phyloP scores from a whole-genome alignment of 2,888 invertebrate species.

The Diaprepes abbreviatus region DNA sequence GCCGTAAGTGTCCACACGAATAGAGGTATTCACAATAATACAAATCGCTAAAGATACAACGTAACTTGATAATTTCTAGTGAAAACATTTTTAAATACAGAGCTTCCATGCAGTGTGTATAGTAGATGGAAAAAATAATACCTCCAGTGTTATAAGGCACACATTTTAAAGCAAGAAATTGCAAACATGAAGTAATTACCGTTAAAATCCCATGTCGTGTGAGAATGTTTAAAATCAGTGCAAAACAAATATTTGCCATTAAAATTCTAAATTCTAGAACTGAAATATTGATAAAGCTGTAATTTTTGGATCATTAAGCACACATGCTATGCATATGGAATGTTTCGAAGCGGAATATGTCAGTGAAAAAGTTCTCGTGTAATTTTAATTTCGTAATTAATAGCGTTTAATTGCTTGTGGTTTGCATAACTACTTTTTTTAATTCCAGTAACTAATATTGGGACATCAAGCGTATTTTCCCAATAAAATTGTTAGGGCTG shows the following conservation, averaged over 20 bases:
- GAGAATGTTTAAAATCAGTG: background rate
- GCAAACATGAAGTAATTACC: no score
- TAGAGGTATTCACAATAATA: no score
- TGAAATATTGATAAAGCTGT: conserved; percentile 12
- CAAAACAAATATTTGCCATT: conserved; percentile 10
- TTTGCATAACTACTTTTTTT: no score
- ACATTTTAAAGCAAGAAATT: no score
- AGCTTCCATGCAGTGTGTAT: no score
- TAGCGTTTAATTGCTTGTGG: background rate
- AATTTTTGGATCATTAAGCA: conserved; percentile 18
- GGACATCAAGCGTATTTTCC: background rate
- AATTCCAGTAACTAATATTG: no score
- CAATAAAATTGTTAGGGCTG: background rate
- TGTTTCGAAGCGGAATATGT: conserved; percentile 1
- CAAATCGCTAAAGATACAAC: no score
- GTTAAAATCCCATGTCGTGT: conserved; percentile 13
- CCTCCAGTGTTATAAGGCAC: no score
- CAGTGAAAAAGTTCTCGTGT: background rate
- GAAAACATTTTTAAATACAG: no score
- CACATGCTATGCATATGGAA: conserved; percentile 13
- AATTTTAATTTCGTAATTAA: conserved; percentile 6
- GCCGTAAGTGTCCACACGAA: no score
- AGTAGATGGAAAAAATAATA: no score
- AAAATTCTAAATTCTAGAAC: background rate
- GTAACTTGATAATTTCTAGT: no score